Evolutionary conservation across 1,140 invertebrate species (phyloP).

Genomic region (Pentalonia nigronervosa): DNA sequence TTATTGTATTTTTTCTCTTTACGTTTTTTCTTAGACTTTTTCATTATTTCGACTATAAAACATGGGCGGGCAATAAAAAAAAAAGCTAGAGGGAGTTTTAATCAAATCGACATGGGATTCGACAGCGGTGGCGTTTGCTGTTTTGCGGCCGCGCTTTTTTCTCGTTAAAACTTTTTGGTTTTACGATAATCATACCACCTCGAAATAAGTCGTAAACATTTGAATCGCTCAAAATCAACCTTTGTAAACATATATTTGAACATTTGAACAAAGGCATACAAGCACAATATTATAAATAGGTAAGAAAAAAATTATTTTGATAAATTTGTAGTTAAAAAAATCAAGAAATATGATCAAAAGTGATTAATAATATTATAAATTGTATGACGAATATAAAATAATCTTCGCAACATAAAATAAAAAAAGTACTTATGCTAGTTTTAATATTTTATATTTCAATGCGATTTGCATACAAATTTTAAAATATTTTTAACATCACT

Average conservation of each 20-base stretch:
- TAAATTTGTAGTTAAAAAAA: not conserved
- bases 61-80: constrained; percentile 45
- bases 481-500: not conserved
- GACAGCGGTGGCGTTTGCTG: constrained; percentile 44
- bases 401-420: not conserved
- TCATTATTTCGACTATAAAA: constrained; percentile 57
- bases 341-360: not conserved
- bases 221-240: constrained; percentile 31
- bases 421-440: not conserved
- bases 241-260: not conserved
- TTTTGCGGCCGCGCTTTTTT: constrained; percentile 51
- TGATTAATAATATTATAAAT: not conserved
- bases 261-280: not conserved
- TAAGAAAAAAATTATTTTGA: not conserved
- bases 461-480: not conserved
- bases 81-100: constrained; percentile 55
- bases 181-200: constrained; percentile 52
- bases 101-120: constrained; percentile 56
- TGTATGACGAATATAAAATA: not conserved
- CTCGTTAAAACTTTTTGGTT: constrained; percentile 58
- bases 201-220: constrained; percentile 51
- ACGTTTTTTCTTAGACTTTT: constrained; percentile 55
- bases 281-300: not conserved
- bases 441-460: not conserved
- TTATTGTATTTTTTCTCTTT: constrained; percentile 53